A percentile compares a stretch with the other conserved stretches of the same genome.
Conservation (phyloP, 2,797 vertebrate genomes). For the Chromis chromis region DNA sequence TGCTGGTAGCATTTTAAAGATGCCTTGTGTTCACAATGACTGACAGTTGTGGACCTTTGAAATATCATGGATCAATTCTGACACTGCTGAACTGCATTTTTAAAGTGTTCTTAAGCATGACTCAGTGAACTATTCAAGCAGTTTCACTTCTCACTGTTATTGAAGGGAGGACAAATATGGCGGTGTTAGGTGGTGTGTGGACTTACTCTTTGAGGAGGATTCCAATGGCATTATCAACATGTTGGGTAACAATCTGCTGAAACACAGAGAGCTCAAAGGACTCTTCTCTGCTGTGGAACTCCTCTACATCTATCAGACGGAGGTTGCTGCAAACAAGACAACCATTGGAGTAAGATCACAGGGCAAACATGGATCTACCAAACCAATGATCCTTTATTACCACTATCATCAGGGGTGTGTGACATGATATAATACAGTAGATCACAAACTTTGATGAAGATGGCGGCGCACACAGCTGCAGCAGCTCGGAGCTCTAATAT, state of each 20-base stretch:
- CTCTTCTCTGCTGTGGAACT: conserved; percentile 84
- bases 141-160: background rate
- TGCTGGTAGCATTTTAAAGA: background rate
- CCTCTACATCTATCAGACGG: conserved; percentile 85
- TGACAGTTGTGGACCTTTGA: background rate
- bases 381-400: background rate
- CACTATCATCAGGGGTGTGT: background rate
- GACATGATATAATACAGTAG: background rate
- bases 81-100: background rate
- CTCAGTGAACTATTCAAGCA: background rate
- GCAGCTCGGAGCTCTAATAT: too few relatives aligned
- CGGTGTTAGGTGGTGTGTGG: background rate
- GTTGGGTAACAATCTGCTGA: conserved; percentile 81
- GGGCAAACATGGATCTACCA: background rate
- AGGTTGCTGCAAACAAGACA: conserved; percentile 81
- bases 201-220: conserved; percentile 87
- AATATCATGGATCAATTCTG: background rate
- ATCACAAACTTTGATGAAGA: background rate
- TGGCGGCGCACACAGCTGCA: too few relatives aligned
- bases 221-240: conserved; percentile 83
- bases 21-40: background rate
- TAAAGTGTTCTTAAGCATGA: background rate
- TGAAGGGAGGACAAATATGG: background rate
- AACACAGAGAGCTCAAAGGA: conserved; percentile 88
- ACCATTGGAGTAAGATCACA: background rate